A percentile compares a stretch with the other conserved stretches of the same genome.
phyloP scores from a whole-genome alignment of 1,140 invertebrate genomes.

The Frieseomelitta varia region DNA sequence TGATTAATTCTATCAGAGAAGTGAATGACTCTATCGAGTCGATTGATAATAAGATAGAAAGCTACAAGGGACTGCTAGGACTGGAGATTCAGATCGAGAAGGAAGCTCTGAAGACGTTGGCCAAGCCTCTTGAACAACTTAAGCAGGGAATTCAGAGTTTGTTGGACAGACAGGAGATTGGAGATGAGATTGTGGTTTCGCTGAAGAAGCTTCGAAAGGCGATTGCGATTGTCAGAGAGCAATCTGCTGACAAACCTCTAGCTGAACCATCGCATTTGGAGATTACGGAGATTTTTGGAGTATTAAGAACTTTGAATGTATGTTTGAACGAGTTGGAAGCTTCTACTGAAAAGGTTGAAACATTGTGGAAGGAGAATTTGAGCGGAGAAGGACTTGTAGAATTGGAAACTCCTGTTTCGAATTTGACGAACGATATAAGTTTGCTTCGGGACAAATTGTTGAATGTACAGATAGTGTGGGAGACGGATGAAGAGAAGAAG shows the following conservation, averaged over 20 bases:
- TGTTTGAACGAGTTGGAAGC: constrained; percentile 35
- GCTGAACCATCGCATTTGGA: constrained; percentile 19
- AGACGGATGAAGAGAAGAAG: constrained; percentile 44
- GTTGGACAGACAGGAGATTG: constrained; percentile 1
- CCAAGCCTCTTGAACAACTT: constrained; percentile 34
- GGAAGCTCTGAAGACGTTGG: constrained; percentile 40
- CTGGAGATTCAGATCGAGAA: constrained; percentile 46
- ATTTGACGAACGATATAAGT: constrained; percentile 22
- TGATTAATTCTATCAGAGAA: constrained; percentile 41
- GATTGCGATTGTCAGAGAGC: constrained; percentile 28
- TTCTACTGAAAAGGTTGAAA: constrained; percentile 23
- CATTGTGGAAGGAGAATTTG: constrained; percentile 36
- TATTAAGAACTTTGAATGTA: constrained; percentile 25
- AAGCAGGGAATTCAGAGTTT: constrained; percentile 36
- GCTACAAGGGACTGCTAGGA: constrained; percentile 21
- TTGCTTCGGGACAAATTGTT: constrained; percentile 28
- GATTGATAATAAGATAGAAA: constrained; percentile 41
- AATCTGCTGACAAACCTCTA: constrained; percentile 50
- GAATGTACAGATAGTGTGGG: constrained; percentile 6
- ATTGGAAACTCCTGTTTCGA: constrained; percentile 41
- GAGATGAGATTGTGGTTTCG: background rate
- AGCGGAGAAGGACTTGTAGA: constrained; percentile 31
- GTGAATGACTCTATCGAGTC: constrained; percentile 47
- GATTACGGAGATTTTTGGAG: background rate
- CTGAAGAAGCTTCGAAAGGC: constrained; percentile 32